Percentiles rank a stretch among this genome's conserved stretches.
These are phyloP conservation scores for Drosophila orosa DNA, from an alignment of 1,140 invertebrate species.

Conservation along the genomic window DNA sequence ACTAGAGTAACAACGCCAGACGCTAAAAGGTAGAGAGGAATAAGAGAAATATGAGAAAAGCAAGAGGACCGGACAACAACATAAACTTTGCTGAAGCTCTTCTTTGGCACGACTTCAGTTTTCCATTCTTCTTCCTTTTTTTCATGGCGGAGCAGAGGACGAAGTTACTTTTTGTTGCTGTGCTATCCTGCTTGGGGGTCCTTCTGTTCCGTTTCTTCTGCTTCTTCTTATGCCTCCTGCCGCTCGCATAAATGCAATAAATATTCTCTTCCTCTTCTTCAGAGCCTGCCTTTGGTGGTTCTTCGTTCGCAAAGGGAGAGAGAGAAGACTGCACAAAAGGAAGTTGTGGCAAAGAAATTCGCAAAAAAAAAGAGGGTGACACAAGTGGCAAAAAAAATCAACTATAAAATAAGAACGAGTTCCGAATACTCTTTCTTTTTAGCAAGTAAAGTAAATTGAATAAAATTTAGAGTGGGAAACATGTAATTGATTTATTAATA, in stretches of 20 bases:
- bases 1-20: slow-evolving; percentile 60
- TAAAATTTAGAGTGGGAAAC: background rate
- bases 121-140: background rate
- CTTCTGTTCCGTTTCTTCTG: slow-evolving; percentile 15
- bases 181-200: slow-evolving; percentile 23
- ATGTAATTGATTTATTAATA: too few relatives aligned
- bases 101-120: slow-evolving; percentile 32
- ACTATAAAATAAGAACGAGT: background rate
- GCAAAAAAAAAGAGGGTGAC: slow-evolving; percentile 21
- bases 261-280: slow-evolving; percentile 46
- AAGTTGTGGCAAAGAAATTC: slow-evolving; percentile 45
- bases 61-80: slow-evolving; percentile 42
- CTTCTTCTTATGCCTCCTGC: slow-evolving; percentile 3
- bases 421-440: background rate
- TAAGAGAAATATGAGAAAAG: slow-evolving; percentile 43
- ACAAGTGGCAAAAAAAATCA: slow-evolving; percentile 9
- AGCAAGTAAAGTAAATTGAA: background rate
- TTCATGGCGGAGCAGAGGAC: background rate
- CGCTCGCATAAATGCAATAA: slow-evolving; percentile 68
- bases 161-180: slow-evolving; percentile 25
- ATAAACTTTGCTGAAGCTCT: slow-evolving; percentile 32
- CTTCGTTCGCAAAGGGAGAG: slow-evolving; percentile 11
- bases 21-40: slow-evolving; percentile 14
- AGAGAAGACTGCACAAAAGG: slow-evolving; percentile 49
- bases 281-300: background rate